Evolutionary conservation across 2,888 invertebrate species (phyloP), one percentile per base, ranked within the genome.

Genomic region (Trachelus iudaicus): DNA sequence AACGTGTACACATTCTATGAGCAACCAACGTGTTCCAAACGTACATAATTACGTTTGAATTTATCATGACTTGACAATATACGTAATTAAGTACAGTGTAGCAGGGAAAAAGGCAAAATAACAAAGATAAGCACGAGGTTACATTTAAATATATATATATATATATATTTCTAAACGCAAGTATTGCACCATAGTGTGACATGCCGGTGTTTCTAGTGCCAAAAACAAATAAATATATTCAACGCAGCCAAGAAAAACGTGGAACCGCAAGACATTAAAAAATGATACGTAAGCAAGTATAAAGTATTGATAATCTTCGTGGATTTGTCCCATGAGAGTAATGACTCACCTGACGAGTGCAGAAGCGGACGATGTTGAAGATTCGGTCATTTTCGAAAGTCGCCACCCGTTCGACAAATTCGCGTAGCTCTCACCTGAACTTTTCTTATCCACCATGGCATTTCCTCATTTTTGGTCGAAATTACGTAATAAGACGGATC

Each of bases 321-420:
- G 56, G 9, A 56, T 56, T 23, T 56, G 9, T 23, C 9, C 9
- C 23, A 23, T 2, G 2, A 56, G 23, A 23, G 0, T 12, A 31
- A 71, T 71, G 81, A 85, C 88, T 89, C 85, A 90, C 90, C 90
- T 88, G 84, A 86, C 85, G 79, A 89, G 85, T 85, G 89, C 85
- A 83, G 88, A 87, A 77, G 86, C 83, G 78, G 85, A 83, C 76
- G 89, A 86, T 69, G 87, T 85, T 78, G 87, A 84, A 82, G 88
- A 87, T 86, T 90, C 90, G 82, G 89, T 89, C 90, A 90, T 90
- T 87, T 89, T 90, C 82, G 81, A 84, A 81, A 84, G 82, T 86
- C 84, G 87, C 89, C 87, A 87, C 87, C 87, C 85, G 85, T 84
- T 86, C 84, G 81, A 81, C 84, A 83, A 85, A 83, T 81, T 84